Evolutionary conservation across 92 coral and sea anemone species (phyloP), one percentile per base, ranked within the genome.

Genomic region (Virgularia gustaviana): DNA sequence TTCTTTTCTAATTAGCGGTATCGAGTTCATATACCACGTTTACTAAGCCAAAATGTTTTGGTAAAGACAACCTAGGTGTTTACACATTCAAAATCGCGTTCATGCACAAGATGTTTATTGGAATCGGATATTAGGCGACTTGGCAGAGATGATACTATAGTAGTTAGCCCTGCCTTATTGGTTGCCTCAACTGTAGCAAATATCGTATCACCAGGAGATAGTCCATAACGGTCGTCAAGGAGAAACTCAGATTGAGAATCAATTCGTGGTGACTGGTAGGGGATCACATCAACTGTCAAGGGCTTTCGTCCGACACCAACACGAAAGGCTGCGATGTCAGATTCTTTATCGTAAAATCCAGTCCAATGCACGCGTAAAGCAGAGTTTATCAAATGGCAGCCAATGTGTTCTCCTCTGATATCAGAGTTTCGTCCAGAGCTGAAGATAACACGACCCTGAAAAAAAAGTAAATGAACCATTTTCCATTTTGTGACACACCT

Each of bases 391-490:
- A 84, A 79, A 56, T 88, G 95, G 53, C 91, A 88, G 81, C 83
- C 87, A 30, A 88, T 73, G 36, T 91, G 97, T 49, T 83, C 53
- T 5, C 85, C 88, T 35, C 57, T 81, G 7, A 85, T 75, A 81
- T 91, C 97, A 71, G 88, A 95, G 66, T 94, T 88, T 24, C 77
- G 83, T 81, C 87, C 95, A 6, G 88, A 75, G 59, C 97, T 88
- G 70, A 90, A 83, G 13, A 88, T 88, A 22, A 90, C 96, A 1
- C 44, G 35, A 8, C 97, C 97, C 97, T 90, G 68, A 12, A 30
- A 39, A 57, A 33, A 24, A 34, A 43, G 37, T 37, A 7, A 19
- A 39, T 12, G 43, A 15, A 53, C 12, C 11, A 53, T 53, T 13
- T 32, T n/a, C 0, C 23, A 7, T 61, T 36, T 20, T 20, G 24